A percentile compares a stretch with the other conserved stretches of the same genome.
Conservation (phyloP, 2,888 invertebrate species). For the Allygus modestus region DNA sequence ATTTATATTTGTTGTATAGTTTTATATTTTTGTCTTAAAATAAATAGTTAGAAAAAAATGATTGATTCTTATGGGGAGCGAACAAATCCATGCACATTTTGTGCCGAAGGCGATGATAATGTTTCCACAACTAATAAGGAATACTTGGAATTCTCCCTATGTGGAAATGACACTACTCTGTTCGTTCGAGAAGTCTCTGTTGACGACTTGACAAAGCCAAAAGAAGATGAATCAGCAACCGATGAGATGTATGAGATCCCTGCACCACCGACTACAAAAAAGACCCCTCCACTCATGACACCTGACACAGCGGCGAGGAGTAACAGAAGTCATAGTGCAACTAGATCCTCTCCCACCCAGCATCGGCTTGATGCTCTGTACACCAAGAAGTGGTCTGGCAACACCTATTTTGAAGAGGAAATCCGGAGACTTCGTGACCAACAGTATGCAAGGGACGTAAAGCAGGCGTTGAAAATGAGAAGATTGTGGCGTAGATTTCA, state of each 20-base stretch:
- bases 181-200: constrained; percentile 2
- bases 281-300: not conserved
- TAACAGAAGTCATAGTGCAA: not conserved
- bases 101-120: not conserved
- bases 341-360: not conserved
- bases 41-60: too few species aligned
- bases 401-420: constrained; percentile 44
- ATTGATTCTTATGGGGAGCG: constrained; percentile 9
- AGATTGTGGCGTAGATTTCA: constrained; percentile 28
- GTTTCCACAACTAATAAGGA: not conserved
- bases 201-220: not conserved
- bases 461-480: not conserved
- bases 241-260: not conserved
- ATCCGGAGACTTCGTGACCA: not conserved
- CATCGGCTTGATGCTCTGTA: not conserved
- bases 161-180: not conserved
- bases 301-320: not conserved
- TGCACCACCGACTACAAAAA: not conserved
- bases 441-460: constrained; percentile 1
- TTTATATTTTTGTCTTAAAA: too few species aligned
- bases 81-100: not conserved
- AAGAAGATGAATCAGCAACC: not conserved
- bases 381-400: constrained; percentile 27
- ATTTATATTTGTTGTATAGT: too few species aligned
- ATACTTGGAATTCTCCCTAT: constrained; percentile 2